Evolutionary conservation across 2,888 invertebrate genomes (phyloP), one percentile per base, ranked within the genome.

Genomic region (Coecobrya sp.): DNA sequence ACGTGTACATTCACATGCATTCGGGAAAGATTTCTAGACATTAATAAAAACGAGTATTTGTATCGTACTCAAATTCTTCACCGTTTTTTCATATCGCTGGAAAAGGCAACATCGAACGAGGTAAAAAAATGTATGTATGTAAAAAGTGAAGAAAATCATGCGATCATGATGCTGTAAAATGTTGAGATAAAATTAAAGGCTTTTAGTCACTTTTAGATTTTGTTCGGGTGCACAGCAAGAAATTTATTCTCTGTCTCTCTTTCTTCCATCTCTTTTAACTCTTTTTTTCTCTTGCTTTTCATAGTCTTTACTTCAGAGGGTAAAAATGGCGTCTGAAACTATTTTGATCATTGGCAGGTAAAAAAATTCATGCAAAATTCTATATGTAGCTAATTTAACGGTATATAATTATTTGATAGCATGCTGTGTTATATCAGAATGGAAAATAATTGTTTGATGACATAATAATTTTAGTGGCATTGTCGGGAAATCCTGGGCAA

Each of bases 401-500:
- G n/a, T n/a, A n/a, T n/a, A n/a, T n/a, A n/a, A n/a, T n/a, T n/a
- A n/a, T n/a, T n/a, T n/a, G n/a, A n/a, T n/a, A n/a, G n/a, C n/a
- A n/a, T n/a, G n/a, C n/a, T n/a, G n/a, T n/a, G n/a, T n/a, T n/a
- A n/a, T n/a, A n/a, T n/a, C n/a, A n/a, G n/a, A n/a, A n/a, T n/a
- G n/a, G n/a, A n/a, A n/a, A n/a, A n/a, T n/a, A n/a, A n/a, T n/a
- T n/a, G n/a, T n/a, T 59, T 59, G 19, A 3, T 59, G 1, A 1
- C 19, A 19, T 59, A 55, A n/a, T 68, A 27, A 3, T 59, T 82
- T 4, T 10, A 99, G 99, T 96, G 99, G 99, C 1, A 96, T 99
- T 86, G 99, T 99, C 95, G 99, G 99, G 1, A 97, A 98, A 89
- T 99, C 99, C 95, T 99, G 99, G 99, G 98, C 99, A 0, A 99